These are phyloP conservation scores for Eupleurogrammus muticus DNA, from an alignment of 2,797 vertebrate genomes.

Conservation along the genomic window DNA sequence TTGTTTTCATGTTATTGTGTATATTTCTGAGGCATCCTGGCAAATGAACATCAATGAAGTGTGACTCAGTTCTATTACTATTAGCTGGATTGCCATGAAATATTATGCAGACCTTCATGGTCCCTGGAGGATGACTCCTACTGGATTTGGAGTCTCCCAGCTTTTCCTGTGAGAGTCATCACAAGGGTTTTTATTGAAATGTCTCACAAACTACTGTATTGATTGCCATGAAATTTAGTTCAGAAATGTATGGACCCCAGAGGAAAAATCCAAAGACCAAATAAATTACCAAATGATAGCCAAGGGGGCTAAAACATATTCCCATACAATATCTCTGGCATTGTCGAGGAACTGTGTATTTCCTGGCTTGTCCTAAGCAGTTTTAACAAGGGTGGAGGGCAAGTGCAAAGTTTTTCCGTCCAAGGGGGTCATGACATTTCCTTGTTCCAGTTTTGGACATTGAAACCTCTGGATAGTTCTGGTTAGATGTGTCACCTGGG, in stretches of 20 bases:
- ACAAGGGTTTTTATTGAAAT: background rate
- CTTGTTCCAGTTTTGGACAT: no score
- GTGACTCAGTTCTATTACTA: background rate
- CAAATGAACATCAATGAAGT: background rate
- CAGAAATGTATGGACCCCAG: background rate
- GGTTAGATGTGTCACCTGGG: no score
- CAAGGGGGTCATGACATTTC: no score
- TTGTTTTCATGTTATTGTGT: conserved; percentile 9
- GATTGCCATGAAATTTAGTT: background rate
- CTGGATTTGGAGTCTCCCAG: background rate
- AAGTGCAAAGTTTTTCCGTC: no score
- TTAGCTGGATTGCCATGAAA: background rate
- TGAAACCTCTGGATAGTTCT: no score
- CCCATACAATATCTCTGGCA: no score
- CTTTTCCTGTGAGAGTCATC: background rate
- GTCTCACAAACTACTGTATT: background rate
- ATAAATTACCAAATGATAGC: no score
- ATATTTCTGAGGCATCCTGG: background rate
- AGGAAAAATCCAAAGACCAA: background rate
- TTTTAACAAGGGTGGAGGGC: no score
- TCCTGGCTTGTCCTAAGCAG: background rate
- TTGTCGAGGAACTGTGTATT: no score
- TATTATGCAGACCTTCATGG: background rate
- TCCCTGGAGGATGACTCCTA: background rate
- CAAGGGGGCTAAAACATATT: no score